phyloP scores from a whole-genome alignment of 2,888 invertebrate genomes.

The Aspidiotus destructor region DNA sequence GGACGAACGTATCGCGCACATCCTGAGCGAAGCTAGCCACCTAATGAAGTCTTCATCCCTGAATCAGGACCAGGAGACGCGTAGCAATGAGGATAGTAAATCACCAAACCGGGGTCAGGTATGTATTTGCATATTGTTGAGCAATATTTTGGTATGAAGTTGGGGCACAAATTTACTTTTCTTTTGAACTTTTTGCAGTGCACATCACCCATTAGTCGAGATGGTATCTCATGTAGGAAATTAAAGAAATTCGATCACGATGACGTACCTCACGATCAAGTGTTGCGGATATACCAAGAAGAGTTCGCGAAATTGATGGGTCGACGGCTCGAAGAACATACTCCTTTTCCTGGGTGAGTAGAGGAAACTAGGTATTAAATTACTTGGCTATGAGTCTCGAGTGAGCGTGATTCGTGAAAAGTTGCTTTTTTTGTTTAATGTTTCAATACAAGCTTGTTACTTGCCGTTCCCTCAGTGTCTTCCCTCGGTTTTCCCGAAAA shows the following conservation, averaged over 20 bases:
- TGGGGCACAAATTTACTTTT: neutral
- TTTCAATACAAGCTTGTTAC: neutral
- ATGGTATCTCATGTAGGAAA: slow-evolving; percentile 24
- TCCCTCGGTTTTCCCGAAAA: too few relatives aligned
- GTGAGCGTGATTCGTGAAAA: neutral
- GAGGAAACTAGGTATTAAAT: too few relatives aligned
- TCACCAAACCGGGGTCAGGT: slow-evolving; percentile 49
- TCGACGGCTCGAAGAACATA: slow-evolving; percentile 50
- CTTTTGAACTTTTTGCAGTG: slow-evolving; percentile 50
- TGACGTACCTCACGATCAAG: slow-evolving; percentile 93
- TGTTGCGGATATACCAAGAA: slow-evolving; percentile 87
- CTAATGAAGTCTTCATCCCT: slow-evolving; percentile 56
- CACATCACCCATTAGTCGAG: slow-evolving; percentile 52
- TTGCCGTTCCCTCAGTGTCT: neutral
- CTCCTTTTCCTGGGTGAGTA: slow-evolving; percentile 38
- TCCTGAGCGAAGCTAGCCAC: slow-evolving; percentile 84
- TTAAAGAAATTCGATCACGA: slow-evolving; percentile 46
- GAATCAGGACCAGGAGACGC: slow-evolving; percentile 51
- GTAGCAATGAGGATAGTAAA: slow-evolving; percentile 71
- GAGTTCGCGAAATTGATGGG: slow-evolving; percentile 89
- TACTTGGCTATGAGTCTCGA: too few relatives aligned
- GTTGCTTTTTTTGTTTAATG: neutral
- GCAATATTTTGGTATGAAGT: slow-evolving; percentile 43
- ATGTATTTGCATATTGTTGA: slow-evolving; percentile 49
- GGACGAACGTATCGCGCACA: slow-evolving; percentile 87